phyloP scores from a whole-genome alignment of 2,888 invertebrate genomes.

The Macaria liturata region DNA sequence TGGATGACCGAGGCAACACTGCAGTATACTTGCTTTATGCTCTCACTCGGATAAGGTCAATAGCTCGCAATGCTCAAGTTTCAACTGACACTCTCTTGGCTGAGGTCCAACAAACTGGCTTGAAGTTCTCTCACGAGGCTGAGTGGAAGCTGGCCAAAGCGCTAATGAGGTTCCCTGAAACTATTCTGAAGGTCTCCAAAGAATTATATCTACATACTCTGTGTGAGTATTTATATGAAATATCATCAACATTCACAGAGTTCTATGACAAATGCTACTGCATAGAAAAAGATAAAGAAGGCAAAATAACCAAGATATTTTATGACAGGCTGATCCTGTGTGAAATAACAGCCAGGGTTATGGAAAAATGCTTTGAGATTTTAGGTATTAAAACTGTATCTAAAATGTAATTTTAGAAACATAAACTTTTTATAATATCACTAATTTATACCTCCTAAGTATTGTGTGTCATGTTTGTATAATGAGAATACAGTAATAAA shows the following conservation, averaged over 20 bases:
- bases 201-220: conserved; percentile 93
- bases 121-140: conserved; percentile 93
- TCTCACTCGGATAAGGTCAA: conserved; percentile 95
- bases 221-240: conserved; percentile 98
- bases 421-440: conserved; percentile 6
- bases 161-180: conserved; percentile 93
- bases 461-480: conserved; percentile 12
- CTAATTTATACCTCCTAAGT: conserved; percentile 13
- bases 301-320: conserved; percentile 92
- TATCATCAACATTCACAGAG: conserved; percentile 96
- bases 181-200: conserved; percentile 90
- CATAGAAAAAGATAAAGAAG: conserved; percentile 94
- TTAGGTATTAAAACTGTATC: conserved; percentile 95
- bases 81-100: conserved; percentile 84
- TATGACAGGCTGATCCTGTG: conserved; percentile 94
- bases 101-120: conserved; percentile 82
- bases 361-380: conserved; percentile 94
- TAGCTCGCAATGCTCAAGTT: conserved; percentile 90
- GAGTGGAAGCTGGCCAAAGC: conserved; percentile 97
- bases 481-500: conserved; percentile 40
- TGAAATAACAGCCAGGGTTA: conserved; percentile 94
- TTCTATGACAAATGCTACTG: conserved; percentile 99
- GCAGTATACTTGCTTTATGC: conserved; percentile 98
- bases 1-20: conserved; percentile 99
- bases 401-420: conserved; percentile 88